These are phyloP conservation scores for Phocoena sinus DNA, from an alignment of 2,113 vertebrate species.

Conservation along the genomic window DNA sequence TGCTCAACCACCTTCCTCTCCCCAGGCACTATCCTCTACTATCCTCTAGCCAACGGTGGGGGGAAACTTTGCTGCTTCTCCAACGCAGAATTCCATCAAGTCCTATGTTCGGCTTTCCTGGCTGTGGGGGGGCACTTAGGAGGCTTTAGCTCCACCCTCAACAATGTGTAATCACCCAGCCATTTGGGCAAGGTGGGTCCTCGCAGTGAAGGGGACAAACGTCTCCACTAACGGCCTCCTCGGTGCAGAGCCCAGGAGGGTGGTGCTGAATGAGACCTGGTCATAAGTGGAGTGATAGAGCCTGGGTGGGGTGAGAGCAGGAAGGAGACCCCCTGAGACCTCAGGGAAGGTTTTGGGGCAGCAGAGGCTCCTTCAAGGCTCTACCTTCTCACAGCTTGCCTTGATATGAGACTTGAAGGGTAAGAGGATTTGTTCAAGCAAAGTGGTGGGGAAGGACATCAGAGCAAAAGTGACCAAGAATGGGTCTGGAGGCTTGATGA, in stretches of 20 bases:
- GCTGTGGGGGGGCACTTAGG: neutral
- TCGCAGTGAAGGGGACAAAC: neutral
- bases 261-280: no score
- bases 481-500: neutral
- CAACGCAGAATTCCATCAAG: neutral
- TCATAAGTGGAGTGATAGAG: neutral
- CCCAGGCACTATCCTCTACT: neutral
- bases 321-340: neutral
- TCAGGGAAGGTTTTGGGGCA: neutral
- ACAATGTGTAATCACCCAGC: fast-evolving
- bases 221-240: neutral
- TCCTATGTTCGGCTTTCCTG: neutral
- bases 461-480: neutral
- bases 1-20: neutral
- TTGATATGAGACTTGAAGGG: neutral
- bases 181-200: neutral
- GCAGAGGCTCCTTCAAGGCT: neutral
- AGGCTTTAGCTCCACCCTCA: neutral
- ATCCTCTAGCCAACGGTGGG: neutral
- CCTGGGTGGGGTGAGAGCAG: neutral
- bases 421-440: neutral
- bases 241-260: neutral
- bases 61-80: neutral
- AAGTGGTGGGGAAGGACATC: neutral
- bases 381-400: no score